These are phyloP conservation scores for Parnassius smintheus DNA, from an alignment of 2,888 invertebrate species.

Conservation along the genomic window DNA sequence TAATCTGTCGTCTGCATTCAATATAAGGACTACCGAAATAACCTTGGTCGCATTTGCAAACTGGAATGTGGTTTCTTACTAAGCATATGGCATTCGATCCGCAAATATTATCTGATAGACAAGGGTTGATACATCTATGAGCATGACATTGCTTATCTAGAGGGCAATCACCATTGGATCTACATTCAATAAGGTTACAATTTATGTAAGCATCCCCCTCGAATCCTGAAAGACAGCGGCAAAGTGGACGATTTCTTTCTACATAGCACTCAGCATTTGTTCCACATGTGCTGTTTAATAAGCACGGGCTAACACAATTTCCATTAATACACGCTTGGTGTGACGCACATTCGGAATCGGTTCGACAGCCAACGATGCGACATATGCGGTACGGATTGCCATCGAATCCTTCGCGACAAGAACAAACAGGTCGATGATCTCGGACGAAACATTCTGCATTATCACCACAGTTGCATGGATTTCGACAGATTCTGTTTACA, in stretches of 20 bases:
- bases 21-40: conserved; percentile 90
- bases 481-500: conserved; percentile 91
- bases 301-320: conserved; percentile 92
- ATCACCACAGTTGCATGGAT: conserved; percentile 93
- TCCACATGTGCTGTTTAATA: conserved; percentile 90
- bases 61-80: conserved; percentile 89
- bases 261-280: conserved; percentile 91
- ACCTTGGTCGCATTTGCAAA: conserved; percentile 91
- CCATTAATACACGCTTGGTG: conserved; percentile 92
- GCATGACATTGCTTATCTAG: conserved; percentile 91
- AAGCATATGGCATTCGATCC: conserved; percentile 89
- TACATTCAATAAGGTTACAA: conserved; percentile 90
- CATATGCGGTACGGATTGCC: conserved; percentile 93
- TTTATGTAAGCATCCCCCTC: conserved; percentile 88
- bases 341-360: conserved; percentile 91
- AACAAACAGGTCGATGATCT: conserved; percentile 92
- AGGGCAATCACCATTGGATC: conserved; percentile 93
- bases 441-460: conserved; percentile 91
- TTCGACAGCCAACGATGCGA: conserved; percentile 89
- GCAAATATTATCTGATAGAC: conserved; percentile 88
- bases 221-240: conserved; percentile 90
- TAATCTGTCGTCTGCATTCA: conserved; percentile 87
- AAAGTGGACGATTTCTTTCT: conserved; percentile 86
- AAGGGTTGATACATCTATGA: conserved; percentile 92
- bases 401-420: conserved; percentile 90